These are phyloP conservation scores for Falco berigora DNA, from an alignment of 2,797 vertebrate species.

Conservation along the genomic window DNA sequence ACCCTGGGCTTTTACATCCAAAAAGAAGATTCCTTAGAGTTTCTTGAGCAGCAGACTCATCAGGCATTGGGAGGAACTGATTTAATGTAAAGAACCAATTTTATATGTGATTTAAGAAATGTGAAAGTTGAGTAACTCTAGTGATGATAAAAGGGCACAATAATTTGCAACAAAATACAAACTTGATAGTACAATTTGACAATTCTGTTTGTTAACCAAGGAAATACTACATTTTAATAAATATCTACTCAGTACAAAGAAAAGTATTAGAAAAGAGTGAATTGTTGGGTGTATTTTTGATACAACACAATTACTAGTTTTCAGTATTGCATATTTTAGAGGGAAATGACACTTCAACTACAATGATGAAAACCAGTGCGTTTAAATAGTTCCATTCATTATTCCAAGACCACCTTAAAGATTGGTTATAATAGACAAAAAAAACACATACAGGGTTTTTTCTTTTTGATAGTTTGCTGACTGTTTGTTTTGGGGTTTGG, in stretches of 20 bases:
- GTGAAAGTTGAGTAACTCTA: neutral
- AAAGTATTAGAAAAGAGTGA: neutral
- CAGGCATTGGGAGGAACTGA: neutral
- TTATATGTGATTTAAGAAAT: neutral
- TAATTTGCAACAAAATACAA: neutral
- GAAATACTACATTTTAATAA: neutral
- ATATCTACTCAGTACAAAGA: neutral
- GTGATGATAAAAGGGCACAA: neutral
- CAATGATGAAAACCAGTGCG: neutral
- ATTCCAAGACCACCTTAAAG: neutral
- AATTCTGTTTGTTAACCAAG: neutral
- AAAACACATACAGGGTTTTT: accelerated
- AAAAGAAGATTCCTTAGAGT: neutral
- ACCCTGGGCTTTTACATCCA: neutral
- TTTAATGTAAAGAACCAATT: neutral
- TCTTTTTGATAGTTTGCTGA: neutral
- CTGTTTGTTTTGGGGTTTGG: neutral
- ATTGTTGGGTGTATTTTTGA: neutral
- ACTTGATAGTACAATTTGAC: neutral
- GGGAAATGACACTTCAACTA: neutral
- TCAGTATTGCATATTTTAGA: neutral
- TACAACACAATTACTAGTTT: neutral
- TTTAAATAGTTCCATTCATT: neutral
- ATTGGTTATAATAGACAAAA: neutral
- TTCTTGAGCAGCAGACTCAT: neutral